Evolutionary conservation across 2,113 vertebrate genomes (phyloP).

Genomic region (Bufo gargarizans): DNA sequence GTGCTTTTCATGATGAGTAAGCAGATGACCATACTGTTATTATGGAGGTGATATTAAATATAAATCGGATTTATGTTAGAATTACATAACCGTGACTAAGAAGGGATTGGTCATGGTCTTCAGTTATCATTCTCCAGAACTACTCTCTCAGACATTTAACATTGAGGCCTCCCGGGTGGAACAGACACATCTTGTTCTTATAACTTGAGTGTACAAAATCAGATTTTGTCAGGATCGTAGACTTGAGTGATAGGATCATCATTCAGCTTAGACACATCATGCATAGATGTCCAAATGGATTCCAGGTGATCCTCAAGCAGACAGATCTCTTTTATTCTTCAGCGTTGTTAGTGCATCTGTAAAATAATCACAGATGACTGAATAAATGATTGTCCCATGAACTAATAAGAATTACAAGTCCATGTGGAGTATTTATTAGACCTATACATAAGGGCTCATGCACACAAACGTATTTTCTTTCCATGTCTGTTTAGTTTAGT

Average conservation of each 20-base stretch:
- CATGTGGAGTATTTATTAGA: too few species aligned
- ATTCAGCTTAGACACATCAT: not conserved
- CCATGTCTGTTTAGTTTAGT: too few species aligned
- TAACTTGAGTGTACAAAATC: not conserved
- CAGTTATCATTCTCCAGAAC: not conserved
- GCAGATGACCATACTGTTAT: not conserved
- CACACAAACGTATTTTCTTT: too few species aligned
- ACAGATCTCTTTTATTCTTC: not conserved
- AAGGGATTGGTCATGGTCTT: not conserved
- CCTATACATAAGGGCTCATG: too few species aligned
- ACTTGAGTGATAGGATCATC: not conserved
- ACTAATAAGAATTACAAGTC: not conserved
- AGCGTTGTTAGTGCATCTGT: not conserved
- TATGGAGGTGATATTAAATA: not conserved
- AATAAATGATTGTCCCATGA: not conserved
- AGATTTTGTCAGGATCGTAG: not conserved
- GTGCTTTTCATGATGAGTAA: conserved; percentile 6
- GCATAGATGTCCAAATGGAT: conserved; percentile 16
- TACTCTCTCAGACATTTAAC: not conserved
- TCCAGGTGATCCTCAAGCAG: not conserved
- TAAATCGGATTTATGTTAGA: conserved; percentile 6
- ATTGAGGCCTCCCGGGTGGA: not conserved
- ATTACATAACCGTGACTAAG: not conserved
- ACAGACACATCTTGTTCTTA: conserved; percentile 12
- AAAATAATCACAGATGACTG: not conserved